phyloP scores from a whole-genome alignment of 1,140 invertebrate species.

The Drosophila dunni region DNA sequence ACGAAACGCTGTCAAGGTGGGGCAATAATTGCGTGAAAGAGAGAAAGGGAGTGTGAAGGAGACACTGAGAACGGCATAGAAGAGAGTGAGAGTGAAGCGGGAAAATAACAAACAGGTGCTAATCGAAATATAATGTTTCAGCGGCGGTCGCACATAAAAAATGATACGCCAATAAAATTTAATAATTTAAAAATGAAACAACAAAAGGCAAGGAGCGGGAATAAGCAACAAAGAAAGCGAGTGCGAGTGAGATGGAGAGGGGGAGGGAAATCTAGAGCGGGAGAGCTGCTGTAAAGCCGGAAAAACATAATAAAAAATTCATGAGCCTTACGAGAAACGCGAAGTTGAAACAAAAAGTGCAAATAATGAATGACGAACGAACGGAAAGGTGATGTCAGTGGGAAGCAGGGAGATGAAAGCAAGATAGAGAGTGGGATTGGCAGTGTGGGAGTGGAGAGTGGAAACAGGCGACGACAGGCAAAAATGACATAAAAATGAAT shows the following conservation, averaged over 20 bases:
- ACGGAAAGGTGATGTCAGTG: slow-evolving; percentile 19
- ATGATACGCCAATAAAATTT: slow-evolving; percentile 82
- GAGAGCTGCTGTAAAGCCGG: slow-evolving; percentile 53
- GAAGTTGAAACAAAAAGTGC: slow-evolving; percentile 67
- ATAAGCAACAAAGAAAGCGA: not conserved
- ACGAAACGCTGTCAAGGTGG: not conserved
- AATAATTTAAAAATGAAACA: slow-evolving; percentile 82
- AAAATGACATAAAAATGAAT: slow-evolving; percentile 81
- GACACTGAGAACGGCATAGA: not conserved
- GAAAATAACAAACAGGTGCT: slow-evolving; percentile 75
- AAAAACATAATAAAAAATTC: slow-evolving; percentile 81
- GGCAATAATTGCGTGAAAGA: not conserved
- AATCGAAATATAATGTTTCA: slow-evolving; percentile 82
- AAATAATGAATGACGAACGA: slow-evolving; percentile 80
- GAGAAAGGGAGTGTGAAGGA: not conserved
- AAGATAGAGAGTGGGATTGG: not conserved
- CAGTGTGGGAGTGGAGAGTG: not conserved
- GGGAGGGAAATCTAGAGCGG: slow-evolving; percentile 19
- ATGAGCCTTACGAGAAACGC: slow-evolving; percentile 65
- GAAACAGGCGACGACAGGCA: slow-evolving; percentile 47
- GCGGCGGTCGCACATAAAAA: slow-evolving; percentile 79
- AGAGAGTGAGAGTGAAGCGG: slow-evolving; percentile 15
- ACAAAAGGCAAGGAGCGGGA: slow-evolving; percentile 36
- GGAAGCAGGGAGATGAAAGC: too few species aligned
- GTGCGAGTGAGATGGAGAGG: slow-evolving; percentile 17